Evolutionary conservation across 2,113 vertebrate genomes (phyloP).

Genomic region (Heptranchias perlo): DNA sequence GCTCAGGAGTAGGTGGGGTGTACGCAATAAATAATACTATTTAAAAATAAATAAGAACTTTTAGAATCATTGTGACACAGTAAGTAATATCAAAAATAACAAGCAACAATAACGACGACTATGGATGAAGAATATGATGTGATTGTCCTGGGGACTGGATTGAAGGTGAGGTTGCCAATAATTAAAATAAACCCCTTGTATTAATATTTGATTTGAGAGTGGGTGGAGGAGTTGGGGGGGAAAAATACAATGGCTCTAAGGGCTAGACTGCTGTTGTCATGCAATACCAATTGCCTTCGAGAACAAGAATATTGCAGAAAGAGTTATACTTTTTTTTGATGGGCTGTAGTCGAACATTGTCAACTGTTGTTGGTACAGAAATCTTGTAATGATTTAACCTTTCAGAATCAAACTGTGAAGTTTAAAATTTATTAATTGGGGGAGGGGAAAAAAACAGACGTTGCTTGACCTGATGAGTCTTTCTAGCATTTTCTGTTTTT

Average conservation of each 20-base stretch:
- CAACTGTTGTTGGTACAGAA: neutral
- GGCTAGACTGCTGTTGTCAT: neutral
- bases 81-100: neutral
- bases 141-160: slow-evolving; percentile 30
- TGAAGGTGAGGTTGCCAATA: neutral
- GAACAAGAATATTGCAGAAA: neutral
- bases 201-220: neutral
- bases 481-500: neutral
- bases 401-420: neutral
- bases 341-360: neutral
- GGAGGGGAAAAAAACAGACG: neutral
- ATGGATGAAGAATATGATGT: slow-evolving; percentile 37
- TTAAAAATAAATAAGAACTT: neutral
- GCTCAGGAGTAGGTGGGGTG: neutral
- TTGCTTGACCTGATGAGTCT: neutral
- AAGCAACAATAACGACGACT: neutral
- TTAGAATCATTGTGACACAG: neutral
- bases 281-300: too few species aligned
- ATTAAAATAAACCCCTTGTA: neutral
- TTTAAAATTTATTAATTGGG: neutral
- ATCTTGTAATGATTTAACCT: neutral
- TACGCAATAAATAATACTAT: neutral
- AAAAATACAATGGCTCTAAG: neutral
- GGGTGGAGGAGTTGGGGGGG: neutral
- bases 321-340: too few species aligned